Conservation (phyloP, 2,113 vertebrate species). For the Atrichornis clamosus region DNA sequence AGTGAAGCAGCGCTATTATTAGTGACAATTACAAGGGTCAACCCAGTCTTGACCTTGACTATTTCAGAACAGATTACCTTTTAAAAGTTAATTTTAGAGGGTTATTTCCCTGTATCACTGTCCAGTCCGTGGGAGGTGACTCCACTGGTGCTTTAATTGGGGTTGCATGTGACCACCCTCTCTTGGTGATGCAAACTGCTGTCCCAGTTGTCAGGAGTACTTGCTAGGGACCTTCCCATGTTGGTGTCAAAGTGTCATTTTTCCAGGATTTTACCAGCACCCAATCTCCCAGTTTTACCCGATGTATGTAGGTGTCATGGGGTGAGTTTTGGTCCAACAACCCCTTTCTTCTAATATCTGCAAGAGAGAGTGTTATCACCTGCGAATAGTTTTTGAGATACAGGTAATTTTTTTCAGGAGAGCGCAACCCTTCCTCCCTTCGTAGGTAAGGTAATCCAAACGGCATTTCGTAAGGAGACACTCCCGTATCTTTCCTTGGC, state of each 20-base stretch:
- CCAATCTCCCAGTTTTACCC: background rate
- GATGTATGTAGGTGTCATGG: background rate
- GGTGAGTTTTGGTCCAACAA: background rate
- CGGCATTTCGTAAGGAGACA: background rate
- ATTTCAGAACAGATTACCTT: background rate
- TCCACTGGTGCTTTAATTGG: too few species aligned
- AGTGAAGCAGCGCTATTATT: background rate
- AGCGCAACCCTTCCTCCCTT: background rate
- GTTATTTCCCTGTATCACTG: too few species aligned
- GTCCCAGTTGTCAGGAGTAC: too few species aligned
- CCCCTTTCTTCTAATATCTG: background rate
- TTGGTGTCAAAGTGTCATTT: background rate
- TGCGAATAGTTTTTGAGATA: background rate
- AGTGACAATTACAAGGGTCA: slow-evolving; percentile 55
- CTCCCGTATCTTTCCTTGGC: background rate
- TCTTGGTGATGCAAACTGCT: too few species aligned
- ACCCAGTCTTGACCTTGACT: slow-evolving; percentile 59
- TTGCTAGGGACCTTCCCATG: background rate
- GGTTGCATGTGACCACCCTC: too few species aligned
- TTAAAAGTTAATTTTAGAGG: too few species aligned
- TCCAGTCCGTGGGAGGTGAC: too few species aligned
- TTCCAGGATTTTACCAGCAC: background rate
- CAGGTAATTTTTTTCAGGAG: background rate
- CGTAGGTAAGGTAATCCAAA: background rate
- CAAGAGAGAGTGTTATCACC: background rate